Base-by-base conservation (phyloP, 2,888 invertebrate genomes). In the Plagiodera versicolora region DNA sequence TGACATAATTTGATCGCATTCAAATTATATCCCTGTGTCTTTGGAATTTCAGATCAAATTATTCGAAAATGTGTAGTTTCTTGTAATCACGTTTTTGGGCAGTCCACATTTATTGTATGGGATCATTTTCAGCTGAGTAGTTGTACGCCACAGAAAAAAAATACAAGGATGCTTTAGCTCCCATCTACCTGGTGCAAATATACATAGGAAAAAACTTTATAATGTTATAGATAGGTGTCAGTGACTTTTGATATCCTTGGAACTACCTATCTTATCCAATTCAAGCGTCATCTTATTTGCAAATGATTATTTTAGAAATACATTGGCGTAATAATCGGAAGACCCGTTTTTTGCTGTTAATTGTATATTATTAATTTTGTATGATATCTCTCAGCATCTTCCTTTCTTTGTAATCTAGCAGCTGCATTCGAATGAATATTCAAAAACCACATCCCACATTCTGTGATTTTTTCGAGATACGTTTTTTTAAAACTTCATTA, bases 171-270 rank as follows among this genome's bases (percentile, higher is more conserved):
- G 32, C 9, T 32, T 11, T 32, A 32, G 11, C 32, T 32, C 19
- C 16, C 18, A 30, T 35, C 6, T 39, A 52, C 6, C 39, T 52
- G 18, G 47, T n/a, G 51, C 47, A 56, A 47, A 56, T 56, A 30
- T 51, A 17, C 49, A 28, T 39, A 52, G 47, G 20, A 48, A 61
- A 61, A 53, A 53, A 52, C 44, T 53, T 24, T 61, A 48, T 53
- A 58, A 44, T 51, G 53, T 65, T 32, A 32, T 32, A 32, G 32
- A 63, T 67, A 64, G 63, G 64, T 67, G 71, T 72, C 72, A 69
- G 61, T 68, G 72, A 72, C 72, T 68, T 59, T 60, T 39, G 8
- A 32, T 72, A 67, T 67, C 72, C 72, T 70, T 70, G 70, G 67
- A 67, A 61, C 50, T 60, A 56, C 63, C 56, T 68, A 64, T 61